phyloP scores from a whole-genome alignment of 64 coral and sea anemone genomes.

The Pocillopora verrucosa region DNA sequence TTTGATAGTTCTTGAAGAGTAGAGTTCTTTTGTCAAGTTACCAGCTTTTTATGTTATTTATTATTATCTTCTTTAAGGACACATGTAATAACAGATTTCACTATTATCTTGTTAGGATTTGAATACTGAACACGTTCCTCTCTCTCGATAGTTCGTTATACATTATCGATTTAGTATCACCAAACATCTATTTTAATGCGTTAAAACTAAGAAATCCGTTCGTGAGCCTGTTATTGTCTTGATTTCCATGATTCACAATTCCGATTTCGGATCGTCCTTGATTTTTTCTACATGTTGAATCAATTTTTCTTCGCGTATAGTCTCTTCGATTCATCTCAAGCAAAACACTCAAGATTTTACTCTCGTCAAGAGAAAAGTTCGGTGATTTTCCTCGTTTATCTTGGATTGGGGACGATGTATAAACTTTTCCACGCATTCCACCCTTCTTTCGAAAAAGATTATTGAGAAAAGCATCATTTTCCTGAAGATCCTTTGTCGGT shows the following conservation, averaged over 20 bases:
- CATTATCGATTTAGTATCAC: too few relatives aligned
- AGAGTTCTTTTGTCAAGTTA: too few relatives aligned
- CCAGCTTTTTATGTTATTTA: too few relatives aligned
- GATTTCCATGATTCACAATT: neutral
- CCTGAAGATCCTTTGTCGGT: neutral
- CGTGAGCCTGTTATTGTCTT: neutral
- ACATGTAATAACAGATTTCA: too few relatives aligned
- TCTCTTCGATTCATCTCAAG: neutral
- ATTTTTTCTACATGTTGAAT: too few relatives aligned
- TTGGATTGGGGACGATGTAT: neutral
- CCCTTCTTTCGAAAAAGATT: neutral
- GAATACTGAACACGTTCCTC: too few relatives aligned
- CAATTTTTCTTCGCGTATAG: neutral
- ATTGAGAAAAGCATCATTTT: neutral
- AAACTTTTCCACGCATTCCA: too few relatives aligned
- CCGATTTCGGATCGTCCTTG: neutral
- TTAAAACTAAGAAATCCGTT: neutral
- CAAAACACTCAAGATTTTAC: neutral
- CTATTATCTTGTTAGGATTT: too few relatives aligned
- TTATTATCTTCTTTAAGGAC: too few relatives aligned
- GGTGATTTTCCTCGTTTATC: neutral
- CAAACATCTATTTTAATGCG: neutral
- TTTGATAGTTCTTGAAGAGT: too few relatives aligned
- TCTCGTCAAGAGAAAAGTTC: neutral
- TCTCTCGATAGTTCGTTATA: too few relatives aligned